phyloP scores from a whole-genome alignment of 2,888 invertebrate genomes.

The Anarsia innoxiella region DNA sequence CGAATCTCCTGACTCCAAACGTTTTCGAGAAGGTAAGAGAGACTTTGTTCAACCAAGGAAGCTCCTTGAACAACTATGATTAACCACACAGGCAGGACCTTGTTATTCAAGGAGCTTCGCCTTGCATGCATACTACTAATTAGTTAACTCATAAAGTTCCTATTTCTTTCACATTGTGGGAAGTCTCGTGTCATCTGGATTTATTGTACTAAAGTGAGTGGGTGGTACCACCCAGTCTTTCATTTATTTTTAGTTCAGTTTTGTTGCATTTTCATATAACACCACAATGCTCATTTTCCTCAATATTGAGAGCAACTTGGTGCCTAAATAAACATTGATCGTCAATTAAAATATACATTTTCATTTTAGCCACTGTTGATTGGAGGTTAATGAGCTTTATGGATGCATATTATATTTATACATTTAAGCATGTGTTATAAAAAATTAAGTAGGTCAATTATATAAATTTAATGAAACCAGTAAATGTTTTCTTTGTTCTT shows the following conservation, averaged over 20 bases:
- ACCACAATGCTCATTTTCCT: no score
- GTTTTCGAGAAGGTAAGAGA: constrained; percentile 62
- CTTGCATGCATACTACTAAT: not conserved
- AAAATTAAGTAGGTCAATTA: no score
- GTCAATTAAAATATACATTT: no score
- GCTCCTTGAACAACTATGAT: constrained; percentile 41
- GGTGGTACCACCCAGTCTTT: not conserved
- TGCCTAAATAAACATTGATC: no score
- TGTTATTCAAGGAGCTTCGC: not conserved
- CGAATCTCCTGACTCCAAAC: constrained; percentile 52
- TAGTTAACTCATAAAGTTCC: not conserved
- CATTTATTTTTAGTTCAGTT: not conserved
- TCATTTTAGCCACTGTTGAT: no score
- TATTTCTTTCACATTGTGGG: no score
- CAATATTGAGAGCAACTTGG: no score
- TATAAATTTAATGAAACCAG: no score
- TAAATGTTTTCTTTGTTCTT: no score
- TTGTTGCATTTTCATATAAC: constrained; percentile 6
- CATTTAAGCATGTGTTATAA: not conserved
- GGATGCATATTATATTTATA: not conserved
- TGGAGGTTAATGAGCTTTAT: no score
- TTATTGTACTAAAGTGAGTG: not conserved
- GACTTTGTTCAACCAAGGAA: constrained; percentile 27
- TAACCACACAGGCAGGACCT: no score
- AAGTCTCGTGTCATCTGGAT: no score